Base-by-base conservation (phyloP, 2,113 vertebrate species). In the Ceuthmochares aereus region DNA sequence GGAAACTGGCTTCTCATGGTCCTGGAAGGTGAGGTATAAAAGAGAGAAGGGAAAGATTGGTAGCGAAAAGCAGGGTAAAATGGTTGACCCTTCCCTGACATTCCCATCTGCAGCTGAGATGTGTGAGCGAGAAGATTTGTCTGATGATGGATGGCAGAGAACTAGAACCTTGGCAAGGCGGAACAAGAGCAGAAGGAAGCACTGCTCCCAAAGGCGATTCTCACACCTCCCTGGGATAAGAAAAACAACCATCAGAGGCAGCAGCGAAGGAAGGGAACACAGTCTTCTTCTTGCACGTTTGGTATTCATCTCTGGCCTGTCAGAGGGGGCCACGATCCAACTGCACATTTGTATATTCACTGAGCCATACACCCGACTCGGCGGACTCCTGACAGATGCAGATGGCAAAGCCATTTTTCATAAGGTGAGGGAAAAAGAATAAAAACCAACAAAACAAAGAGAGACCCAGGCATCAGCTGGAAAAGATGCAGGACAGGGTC, bases 321-420 rank as follows among this genome's bases (percentile, higher is more conserved):
- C 93, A 63, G 93, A 91, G 73, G 85, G 85, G 82, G 55, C 79
- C 89, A 69, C 10, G 7, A 87, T 97, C 97, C 97, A 97, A 82
- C 84, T 30, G 2, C 94, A 90, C 92, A 89, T 97, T 97, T 97
- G 96, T 97, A 92, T 95, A 96, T 97, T 97, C 98, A 97, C 85
- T 96, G 98, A 98, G 97, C 96, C 62, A 0, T 96, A 60, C 76
- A 54, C 92, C 45, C 18, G 2, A 80, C 91, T 95, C 79, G 36
- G 87, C 45, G 40, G 90, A 43, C 96, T 96, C 89, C 96, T 97
- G 97, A 97, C 97, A 98, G 96, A 96, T 97, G 95, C 96, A 97
- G 96, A 96, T 94, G 95, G 94, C 93, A 97, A 96, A 96, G 87
- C 93, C 96, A 97, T 98, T 97, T 97, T 97, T 98, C 97, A 97